Conservation (phyloP, 2,113 vertebrate genomes). For the Cyprinus carpio region DNA sequence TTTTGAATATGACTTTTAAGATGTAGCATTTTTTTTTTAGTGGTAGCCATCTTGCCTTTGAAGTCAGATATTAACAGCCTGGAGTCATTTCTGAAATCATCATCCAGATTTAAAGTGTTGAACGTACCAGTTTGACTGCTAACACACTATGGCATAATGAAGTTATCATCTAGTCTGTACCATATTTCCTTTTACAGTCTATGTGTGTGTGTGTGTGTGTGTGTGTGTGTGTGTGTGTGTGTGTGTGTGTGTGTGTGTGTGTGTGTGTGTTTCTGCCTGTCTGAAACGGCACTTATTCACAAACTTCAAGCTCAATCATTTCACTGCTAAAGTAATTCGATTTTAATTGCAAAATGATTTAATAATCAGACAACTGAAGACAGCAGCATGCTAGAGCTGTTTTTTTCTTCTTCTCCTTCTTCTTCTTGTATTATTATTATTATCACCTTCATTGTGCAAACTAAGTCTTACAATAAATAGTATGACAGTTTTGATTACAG, state of each 20-base stretch:
- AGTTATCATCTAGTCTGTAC: constrained; percentile 35
- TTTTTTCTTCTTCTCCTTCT: too few relatives aligned
- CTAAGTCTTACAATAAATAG: constrained; percentile 28
- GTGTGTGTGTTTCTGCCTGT: not conserved
- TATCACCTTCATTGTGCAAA: constrained; percentile 8
- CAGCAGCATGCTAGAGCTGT: not conserved
- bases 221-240: too few relatives aligned
- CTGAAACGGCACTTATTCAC: not conserved
- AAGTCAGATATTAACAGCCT: constrained; percentile 31
- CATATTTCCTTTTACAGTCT: constrained; percentile 6
- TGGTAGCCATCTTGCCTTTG: constrained; percentile 39
- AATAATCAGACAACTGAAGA: constrained; percentile 29
- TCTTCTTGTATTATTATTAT: not conserved
- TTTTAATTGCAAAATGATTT: constrained; percentile 50
- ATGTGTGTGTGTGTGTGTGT: not conserved
- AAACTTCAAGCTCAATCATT: constrained; percentile 28
- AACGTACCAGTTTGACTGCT: constrained; percentile 36
- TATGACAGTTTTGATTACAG: constrained; percentile 31
- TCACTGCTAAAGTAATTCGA: constrained; percentile 47
- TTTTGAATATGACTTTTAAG: not conserved
- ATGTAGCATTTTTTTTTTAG: not conserved
- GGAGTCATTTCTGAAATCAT: constrained; percentile 47
- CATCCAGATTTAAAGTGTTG: constrained; percentile 43
- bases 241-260: too few relatives aligned
- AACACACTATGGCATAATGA: constrained; percentile 23